Evolutionary conservation across 2,113 vertebrate genomes (phyloP), one percentile per base, ranked within the genome.

Genomic region (Taxidea taxus): DNA sequence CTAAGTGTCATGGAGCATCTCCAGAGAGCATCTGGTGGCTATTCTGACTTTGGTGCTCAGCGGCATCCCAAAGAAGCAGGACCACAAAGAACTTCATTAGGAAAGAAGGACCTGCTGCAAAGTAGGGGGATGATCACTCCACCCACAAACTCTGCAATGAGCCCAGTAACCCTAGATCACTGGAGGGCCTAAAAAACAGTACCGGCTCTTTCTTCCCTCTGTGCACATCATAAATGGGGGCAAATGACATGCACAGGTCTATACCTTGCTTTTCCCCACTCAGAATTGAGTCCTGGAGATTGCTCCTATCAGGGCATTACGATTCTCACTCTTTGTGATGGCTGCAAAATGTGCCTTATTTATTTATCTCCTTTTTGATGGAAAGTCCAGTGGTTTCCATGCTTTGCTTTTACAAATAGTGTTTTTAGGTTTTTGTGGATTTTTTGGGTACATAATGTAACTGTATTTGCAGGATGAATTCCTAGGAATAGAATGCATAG

Each of bases 381-480:
- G 66, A 84, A n/a, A 44, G 58, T 78, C 25, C 7, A 8, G 16
- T 77, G 39, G 49, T 80, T 95, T 74, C 51, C 47, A 64, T 18
- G 20, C 70, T 78, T 60, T 64, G 66, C 77, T 92, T 92, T 89
- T 92, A 37, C 10, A 74, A 74, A 58, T 13, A 39, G 9, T 70
- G 15, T 42, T 64, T 51, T 25, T n/a, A 66, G 14, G 8, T 29
- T 31, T 39, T 29, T 68, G 7, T 34, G 64, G 62, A 6, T 66
- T 66, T 34, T 75, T 58, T 44, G 7, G 21, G 25, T 78, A 44
- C 70, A 29, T 44, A 11, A 29, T 21, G 23, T 44, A 85, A 80
- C 25, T 92, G 1, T 68, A 42, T 80, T 62, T 49, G n/a, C 3
- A 81, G 29, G 47, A n/a, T 56, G 27, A 66, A 74, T n/a, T 86